phyloP scores from a whole-genome alignment of 2,113 vertebrate genomes.

The Isichthys henryi region DNA sequence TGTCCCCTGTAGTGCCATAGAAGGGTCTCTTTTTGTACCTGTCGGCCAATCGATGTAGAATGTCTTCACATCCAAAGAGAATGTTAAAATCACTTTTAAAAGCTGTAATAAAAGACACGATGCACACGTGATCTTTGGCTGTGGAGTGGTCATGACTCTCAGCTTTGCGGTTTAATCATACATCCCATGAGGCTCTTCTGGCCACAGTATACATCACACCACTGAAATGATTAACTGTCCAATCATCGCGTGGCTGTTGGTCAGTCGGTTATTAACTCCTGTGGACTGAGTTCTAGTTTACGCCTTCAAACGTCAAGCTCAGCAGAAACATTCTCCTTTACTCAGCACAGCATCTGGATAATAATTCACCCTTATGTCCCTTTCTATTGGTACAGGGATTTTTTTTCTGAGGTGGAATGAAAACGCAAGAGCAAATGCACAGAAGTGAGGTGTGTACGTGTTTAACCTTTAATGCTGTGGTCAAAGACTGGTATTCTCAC shows the following conservation, averaged over 20 bases:
- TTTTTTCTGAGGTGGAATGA: background rate
- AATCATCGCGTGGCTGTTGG: background rate
- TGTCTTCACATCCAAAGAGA: constrained; percentile 27
- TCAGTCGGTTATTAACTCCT: constrained; percentile 6
- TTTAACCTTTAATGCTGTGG: background rate
- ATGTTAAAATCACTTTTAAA: background rate
- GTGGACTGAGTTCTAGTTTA: background rate
- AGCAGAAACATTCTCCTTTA: background rate
- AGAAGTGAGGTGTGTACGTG: background rate
- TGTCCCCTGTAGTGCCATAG: constrained; percentile 10
- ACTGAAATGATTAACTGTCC: constrained; percentile 5
- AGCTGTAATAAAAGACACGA: constrained; percentile 8
- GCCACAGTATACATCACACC: background rate
- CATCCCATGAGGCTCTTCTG: background rate
- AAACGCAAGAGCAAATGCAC: background rate
- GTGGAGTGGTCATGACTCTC: background rate
- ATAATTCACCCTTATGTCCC: background rate
- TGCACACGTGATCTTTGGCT: background rate
- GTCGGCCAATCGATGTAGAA: constrained; percentile 14
- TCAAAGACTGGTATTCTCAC: background rate
- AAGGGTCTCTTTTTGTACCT: constrained; percentile 15
- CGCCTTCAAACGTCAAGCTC: background rate
- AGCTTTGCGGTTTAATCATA: background rate
- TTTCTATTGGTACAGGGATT: background rate
- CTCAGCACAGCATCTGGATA: background rate